A percentile compares a stretch with the other conserved stretches of the same genome.
Evolutionary conservation across 2,888 invertebrate genomes (phyloP).

Genomic region (Ennomos quercinarius): DNA sequence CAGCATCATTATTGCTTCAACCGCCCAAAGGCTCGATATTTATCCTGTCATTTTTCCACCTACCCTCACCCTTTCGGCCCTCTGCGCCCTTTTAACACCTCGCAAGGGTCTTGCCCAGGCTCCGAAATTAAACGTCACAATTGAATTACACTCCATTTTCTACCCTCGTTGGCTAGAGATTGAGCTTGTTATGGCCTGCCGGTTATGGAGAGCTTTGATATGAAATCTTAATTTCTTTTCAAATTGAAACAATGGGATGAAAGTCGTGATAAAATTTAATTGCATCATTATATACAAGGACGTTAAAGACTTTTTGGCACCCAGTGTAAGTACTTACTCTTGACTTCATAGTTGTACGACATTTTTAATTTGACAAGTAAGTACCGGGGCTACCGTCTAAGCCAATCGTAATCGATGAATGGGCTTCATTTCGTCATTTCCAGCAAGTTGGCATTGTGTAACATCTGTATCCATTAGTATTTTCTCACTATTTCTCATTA

Average conservation of each 20-base stretch:
- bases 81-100: constrained; percentile 73
- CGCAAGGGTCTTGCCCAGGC: constrained; percentile 56
- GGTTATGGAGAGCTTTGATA: constrained; percentile 31
- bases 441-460: too few relatives aligned
- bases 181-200: constrained; percentile 58
- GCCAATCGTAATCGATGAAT: too few relatives aligned
- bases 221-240: constrained; percentile 45
- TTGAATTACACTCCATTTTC: constrained; percentile 69
- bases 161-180: constrained; percentile 55
- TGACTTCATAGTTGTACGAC: too few relatives aligned
- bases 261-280: constrained; percentile 39
- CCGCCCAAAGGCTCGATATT: constrained; percentile 62
- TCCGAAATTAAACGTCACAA: constrained; percentile 71
- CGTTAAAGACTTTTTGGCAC: constrained; percentile 6
- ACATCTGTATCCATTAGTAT: too few relatives aligned
- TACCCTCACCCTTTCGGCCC: constrained; percentile 61
- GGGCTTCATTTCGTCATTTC: too few relatives aligned
- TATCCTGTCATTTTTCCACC: constrained; percentile 64
- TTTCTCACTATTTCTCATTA: too few relatives aligned
- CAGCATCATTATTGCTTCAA: constrained; percentile 61
- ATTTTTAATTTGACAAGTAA: too few relatives aligned
- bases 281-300: background rate
- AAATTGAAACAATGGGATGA: constrained; percentile 41
- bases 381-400: too few relatives aligned
- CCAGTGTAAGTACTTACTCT: too few relatives aligned